These are phyloP conservation scores for Gobiocypris rarus DNA, from an alignment of 2,113 vertebrate genomes.

Conservation along the genomic window DNA sequence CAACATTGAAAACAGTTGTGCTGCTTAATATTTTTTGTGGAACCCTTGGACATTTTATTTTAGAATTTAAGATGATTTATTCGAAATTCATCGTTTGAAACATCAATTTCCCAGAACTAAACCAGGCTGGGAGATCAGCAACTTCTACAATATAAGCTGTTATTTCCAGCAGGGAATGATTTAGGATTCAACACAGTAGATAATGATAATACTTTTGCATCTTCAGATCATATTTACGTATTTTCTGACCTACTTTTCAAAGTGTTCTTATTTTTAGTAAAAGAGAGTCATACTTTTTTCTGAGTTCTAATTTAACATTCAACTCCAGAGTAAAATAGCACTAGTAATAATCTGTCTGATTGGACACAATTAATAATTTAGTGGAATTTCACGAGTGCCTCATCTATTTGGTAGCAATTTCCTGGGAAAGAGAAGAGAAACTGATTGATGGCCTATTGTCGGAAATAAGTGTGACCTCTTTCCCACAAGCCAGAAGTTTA, in stretches of 20 bases:
- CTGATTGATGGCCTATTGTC: conserved; percentile 38
- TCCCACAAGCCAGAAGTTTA: conserved; percentile 15
- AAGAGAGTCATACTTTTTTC: not conserved
- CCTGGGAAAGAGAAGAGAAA: conserved; percentile 13
- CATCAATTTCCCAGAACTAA: no score
- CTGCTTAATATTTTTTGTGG: no score
- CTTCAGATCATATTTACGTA: not conserved
- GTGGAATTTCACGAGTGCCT: conserved; percentile 20
- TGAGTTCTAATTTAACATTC: not conserved
- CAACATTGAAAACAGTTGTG: not conserved
- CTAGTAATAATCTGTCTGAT: conserved; percentile 13
- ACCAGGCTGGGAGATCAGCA: not conserved
- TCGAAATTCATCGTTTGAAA: no score
- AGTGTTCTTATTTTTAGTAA: not conserved
- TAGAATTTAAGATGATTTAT: no score
- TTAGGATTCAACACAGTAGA: not conserved
- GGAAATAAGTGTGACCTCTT: conserved; percentile 44
- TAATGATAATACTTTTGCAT: not conserved
- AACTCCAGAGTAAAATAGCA: conserved; percentile 12
- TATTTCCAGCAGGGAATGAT: not conserved
- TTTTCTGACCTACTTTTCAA: conserved; percentile 28
- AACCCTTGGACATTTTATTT: no score
- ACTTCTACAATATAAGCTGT: not conserved
- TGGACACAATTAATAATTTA: conserved; percentile 19
- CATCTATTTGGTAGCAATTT: conserved; percentile 36